Percentiles rank a stretch among this genome's conserved stretches.
Evolutionary conservation across 2,888 invertebrate species (phyloP).

Genomic region (Polydrusus pterygomalis): DNA sequence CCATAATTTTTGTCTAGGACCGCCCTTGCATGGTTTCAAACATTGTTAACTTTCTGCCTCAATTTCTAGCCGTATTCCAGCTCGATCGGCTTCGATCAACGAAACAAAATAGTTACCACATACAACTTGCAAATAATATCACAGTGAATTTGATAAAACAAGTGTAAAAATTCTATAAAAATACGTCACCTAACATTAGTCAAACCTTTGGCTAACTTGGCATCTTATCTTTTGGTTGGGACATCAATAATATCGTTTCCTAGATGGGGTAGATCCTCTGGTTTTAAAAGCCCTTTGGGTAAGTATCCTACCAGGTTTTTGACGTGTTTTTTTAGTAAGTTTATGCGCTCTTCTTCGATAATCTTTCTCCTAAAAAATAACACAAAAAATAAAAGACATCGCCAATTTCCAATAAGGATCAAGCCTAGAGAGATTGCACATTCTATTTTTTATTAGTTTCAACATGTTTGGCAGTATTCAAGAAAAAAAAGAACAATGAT

Average conservation of each 20-base stretch:
- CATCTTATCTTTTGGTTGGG: background rate
- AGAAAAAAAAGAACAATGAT: too few relatives aligned
- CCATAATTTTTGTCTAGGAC: too few relatives aligned
- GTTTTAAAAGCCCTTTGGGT: conserved; percentile 74
- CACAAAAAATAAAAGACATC: background rate
- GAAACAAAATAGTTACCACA: background rate
- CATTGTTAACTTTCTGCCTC: too few relatives aligned
- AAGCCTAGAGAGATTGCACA: too few relatives aligned
- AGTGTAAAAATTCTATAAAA: conserved; percentile 23
- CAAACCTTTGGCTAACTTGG: background rate
- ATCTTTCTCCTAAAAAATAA: conserved; percentile 72
- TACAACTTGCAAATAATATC: background rate
- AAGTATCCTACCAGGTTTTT: conserved; percentile 76
- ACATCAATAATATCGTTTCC: conserved; percentile 56
- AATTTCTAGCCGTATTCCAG: too few relatives aligned
- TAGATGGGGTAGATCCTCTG: conserved; percentile 72
- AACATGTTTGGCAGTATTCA: too few relatives aligned
- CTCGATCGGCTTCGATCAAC: too few relatives aligned
- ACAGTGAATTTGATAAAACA: conserved; percentile 15
- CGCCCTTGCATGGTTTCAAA: too few relatives aligned
- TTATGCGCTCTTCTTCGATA: conserved; percentile 75
- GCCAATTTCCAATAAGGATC: too few relatives aligned
- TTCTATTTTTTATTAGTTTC: too few relatives aligned
- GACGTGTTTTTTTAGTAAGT: conserved; percentile 76
- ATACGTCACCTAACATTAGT: conserved; percentile 10